Percentiles rank a stretch among this genome's conserved stretches.
Evolutionary conservation across 2,113 vertebrate genomes (phyloP).

Genomic region (Myiagra hebetior): DNA sequence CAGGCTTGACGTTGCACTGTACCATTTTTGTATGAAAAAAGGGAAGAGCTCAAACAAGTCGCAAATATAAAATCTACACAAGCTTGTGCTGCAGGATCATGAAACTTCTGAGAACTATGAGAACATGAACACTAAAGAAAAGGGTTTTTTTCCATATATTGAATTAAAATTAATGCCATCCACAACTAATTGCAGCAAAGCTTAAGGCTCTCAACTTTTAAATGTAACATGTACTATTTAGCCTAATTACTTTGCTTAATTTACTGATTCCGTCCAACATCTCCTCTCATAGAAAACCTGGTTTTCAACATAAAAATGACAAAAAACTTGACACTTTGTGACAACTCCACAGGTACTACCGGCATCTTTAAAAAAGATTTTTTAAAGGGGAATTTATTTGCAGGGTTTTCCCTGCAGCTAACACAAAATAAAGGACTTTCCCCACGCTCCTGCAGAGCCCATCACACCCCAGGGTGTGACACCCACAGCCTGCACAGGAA

Average conservation of each 20-base stretch:
- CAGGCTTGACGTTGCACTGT: fast-evolving
- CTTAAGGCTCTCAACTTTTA: not conserved
- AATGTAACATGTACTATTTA: not conserved
- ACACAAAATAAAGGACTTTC: not conserved
- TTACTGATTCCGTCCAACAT: not conserved
- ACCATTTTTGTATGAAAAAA: not conserved
- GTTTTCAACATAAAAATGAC: not conserved
- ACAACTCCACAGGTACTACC: not conserved
- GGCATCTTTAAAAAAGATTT: not conserved
- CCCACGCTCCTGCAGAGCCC: not conserved
- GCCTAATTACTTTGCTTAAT: not conserved
- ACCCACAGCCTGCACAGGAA: fast-evolving
- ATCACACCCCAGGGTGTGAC: fast-evolving
- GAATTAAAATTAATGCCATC: not conserved
- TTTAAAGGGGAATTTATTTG: not conserved
- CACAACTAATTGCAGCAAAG: not conserved
- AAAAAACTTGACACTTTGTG: not conserved
- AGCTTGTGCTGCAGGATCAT: not conserved
- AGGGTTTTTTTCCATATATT: not conserved
- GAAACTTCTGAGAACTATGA: not conserved
- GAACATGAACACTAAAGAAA: not conserved
- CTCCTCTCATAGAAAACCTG: not conserved
- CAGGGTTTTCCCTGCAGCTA: not conserved
- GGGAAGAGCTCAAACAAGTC: not conserved
- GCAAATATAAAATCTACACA: not conserved